Evolutionary conservation across 2,113 vertebrate species (phyloP).

Genomic region (Leptodactylus fuscus): DNA sequence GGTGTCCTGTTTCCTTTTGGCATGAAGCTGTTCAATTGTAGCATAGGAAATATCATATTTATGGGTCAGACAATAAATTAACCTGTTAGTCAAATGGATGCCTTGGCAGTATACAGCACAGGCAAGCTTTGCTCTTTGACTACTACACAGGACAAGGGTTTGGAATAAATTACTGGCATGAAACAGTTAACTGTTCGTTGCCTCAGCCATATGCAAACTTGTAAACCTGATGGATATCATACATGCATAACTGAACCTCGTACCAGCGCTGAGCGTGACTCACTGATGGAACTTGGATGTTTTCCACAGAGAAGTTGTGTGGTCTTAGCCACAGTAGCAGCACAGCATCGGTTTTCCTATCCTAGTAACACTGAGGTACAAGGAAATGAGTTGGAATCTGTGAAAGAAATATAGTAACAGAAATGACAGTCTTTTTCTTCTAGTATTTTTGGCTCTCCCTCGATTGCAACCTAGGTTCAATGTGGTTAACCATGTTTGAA

Average conservation of each 20-base stretch:
- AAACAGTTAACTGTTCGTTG: constrained; percentile 62
- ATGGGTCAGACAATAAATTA: constrained; percentile 50
- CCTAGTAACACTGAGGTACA: constrained; percentile 63
- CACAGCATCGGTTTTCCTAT: constrained; percentile 67
- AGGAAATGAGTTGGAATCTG: constrained; percentile 64
- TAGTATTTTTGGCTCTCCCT: constrained; percentile 46
- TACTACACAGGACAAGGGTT: background rate
- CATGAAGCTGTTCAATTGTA: constrained; percentile 66
- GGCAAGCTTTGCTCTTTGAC: background rate
- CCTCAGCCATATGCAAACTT: constrained; percentile 64
- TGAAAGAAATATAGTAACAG: constrained; percentile 58
- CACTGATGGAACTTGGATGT: constrained; percentile 72
- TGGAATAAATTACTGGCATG: background rate
- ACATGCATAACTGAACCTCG: constrained; percentile 34
- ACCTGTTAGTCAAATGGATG: constrained; percentile 24
- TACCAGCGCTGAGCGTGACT: constrained; percentile 63
- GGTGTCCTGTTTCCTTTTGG: constrained; percentile 66
- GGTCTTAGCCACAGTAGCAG: constrained; percentile 70
- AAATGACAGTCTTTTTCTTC: constrained; percentile 44
- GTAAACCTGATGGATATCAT: constrained; percentile 58
- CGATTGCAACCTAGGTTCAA: constrained; percentile 41
- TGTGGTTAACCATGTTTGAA: constrained; percentile 57
- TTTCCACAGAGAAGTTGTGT: constrained; percentile 69
- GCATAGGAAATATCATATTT: constrained; percentile 64
- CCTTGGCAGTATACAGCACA: background rate